phyloP scores from a whole-genome alignment of 1,140 invertebrate genomes.

The Saccostrea glomerata region DNA sequence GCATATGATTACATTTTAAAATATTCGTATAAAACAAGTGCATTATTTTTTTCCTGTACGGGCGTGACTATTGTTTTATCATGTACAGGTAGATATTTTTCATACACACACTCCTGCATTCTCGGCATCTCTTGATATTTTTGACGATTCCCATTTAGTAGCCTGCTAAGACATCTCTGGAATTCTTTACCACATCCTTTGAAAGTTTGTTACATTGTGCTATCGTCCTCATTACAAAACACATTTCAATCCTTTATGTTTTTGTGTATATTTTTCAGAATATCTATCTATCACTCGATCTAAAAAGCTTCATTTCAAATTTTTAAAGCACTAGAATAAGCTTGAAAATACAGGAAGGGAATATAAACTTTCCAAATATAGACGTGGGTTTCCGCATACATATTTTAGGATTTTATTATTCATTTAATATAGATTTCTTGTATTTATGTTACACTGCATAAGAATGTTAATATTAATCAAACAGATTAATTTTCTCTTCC shows the following conservation, averaged over 20 bases:
- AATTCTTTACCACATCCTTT: background rate
- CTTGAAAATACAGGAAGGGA: too few species aligned
- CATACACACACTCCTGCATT: background rate
- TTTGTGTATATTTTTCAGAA: background rate
- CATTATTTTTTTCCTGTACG: background rate
- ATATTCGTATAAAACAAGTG: background rate
- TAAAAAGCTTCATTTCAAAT: background rate
- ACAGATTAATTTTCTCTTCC: too few species aligned
- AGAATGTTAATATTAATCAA: background rate
- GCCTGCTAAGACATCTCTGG: background rate
- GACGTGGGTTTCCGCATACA: too few species aligned
- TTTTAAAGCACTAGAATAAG: too few species aligned
- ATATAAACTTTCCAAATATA: too few species aligned
- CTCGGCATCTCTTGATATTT: background rate
- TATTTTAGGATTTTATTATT: too few species aligned
- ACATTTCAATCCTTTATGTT: background rate
- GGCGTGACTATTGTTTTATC: background rate
- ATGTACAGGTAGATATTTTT: background rate
- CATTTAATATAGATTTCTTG: too few species aligned
- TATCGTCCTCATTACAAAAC: background rate
- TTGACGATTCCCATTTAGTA: background rate
- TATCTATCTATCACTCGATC: background rate
- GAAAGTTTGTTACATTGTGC: background rate
- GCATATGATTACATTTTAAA: background rate
- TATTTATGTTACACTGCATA: background rate